Percentiles rank a stretch among this genome's conserved stretches.
These are phyloP conservation scores for Nomada hirtipes DNA, from an alignment of 2,888 invertebrate genomes.

Conservation along the genomic window DNA sequence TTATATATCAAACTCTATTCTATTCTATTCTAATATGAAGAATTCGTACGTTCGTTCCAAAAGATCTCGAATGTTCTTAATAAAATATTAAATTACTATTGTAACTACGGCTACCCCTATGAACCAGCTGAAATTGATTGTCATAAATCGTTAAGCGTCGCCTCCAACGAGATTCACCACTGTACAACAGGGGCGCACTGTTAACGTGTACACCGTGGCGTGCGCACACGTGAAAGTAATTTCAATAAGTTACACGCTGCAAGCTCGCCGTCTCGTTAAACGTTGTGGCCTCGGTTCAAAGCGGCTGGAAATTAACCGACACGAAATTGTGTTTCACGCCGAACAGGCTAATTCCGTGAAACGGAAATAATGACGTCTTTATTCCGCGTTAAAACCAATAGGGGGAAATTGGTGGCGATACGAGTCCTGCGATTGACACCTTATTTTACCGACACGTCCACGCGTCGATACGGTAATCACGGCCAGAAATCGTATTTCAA, in stretches of 20 bases:
- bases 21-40: no score
- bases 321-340: constrained; percentile 50
- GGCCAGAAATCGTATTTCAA: neutral
- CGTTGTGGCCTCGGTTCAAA: constrained; percentile 33
- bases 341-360: constrained; percentile 51
- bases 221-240: neutral
- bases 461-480: constrained; percentile 11
- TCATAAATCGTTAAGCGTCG: no score
- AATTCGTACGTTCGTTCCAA: no score
- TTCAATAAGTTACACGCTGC: constrained; percentile 36
- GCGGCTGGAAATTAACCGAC: constrained; percentile 44
- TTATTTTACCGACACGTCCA: constrained; percentile 21
- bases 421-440: constrained; percentile 50
- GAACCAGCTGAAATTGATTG: no score
- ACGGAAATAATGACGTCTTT: constrained; percentile 54
- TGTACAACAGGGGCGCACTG: constrained; percentile 11
- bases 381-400: constrained; percentile 24
- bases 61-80: no score
- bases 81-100: no score
- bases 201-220: neutral
- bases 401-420: neutral
- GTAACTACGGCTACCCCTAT: no score
- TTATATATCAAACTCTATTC: no score
- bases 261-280: constrained; percentile 30
- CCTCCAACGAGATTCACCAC: neutral